Evolutionary conservation across 2,888 invertebrate species (phyloP), one percentile per base, ranked within the genome.

Genomic region (Chrysomela aeneicollis): DNA sequence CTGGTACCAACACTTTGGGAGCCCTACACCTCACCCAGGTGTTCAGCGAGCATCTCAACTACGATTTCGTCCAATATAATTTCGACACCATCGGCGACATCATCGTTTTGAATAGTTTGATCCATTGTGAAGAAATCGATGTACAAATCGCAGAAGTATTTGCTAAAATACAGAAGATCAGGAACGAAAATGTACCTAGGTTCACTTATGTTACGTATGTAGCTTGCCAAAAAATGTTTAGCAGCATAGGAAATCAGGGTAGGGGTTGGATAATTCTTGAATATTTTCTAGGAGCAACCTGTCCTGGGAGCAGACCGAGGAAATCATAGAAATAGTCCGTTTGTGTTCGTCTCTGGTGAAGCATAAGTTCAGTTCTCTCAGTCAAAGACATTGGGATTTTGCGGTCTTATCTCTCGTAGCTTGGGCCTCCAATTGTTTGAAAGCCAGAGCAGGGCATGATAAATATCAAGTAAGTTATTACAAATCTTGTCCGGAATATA

Each of bases 341-440:
- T 78, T 84, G 47, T 78, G 84, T 68, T 70, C 78, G 12, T 68
- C 72, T 17, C 72, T 83, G 51, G 78, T 86, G 18, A 67, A 74
- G 54, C 55, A 71, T 35, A 75, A 79, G 42, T 70, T 80, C 42
- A 61, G 74, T 22, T 65, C 64, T 64, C 61, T 79, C 67, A 80
- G 82, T 4, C 70, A 83, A 32, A 80, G 84, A 68, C 86, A 89
- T 73, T 93, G 94, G 93, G 94, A 94, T 84, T 89, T 90, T 77
- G 83, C 88, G 71, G 85, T 90, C 70, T 88, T 94, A 78, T 86
- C 89, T 59, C 81, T 92, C 30, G 88, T 89, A 64, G 87, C 90
- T 15, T 90, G 93, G 88, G 73, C 75, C 10, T 83, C 89, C 47
- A 78, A 86, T 78, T 86, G 86, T 88, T 72, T 76, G 81, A 78